Base-by-base conservation (phyloP, 2,888 invertebrate species). In the Pediacus dermestoides region DNA sequence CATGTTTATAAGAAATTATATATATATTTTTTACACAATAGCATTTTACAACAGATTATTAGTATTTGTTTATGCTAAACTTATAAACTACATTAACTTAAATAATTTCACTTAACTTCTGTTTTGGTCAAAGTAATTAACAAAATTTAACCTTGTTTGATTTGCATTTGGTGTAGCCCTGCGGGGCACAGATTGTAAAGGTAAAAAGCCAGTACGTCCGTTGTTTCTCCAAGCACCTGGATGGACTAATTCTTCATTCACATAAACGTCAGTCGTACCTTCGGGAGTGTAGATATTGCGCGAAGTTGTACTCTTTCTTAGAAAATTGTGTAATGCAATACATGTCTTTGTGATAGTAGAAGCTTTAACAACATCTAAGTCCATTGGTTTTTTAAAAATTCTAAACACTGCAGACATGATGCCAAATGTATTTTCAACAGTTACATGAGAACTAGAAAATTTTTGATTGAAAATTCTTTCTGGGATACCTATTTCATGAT, bases 241-340 rank as follows among this genome's bases (percentile, higher is more conserved):
- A 40, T 12, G 16, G 3, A 31, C 18, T 31, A 31, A 11, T 16
- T 16, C 16, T 18, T 13, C 54, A 31, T 45, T 37, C 21, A 26
- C 38, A 42, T 48, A 50, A 22, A 16, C 31, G 34, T 56, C 53
- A 37, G 54, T 45, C 26, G 44, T 42, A 26, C 52, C 55, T 21
- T 38, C 35, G 13, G 56, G 55, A 16, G 40, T 41, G 34, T 58
- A 58, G 6, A 35, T 36, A 27, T 38, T 14, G 30, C 33, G 10
- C 23, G 46, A 50, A 12, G 37, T 23, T 16, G 32, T 30, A 37
- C 45, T 53, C 38, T 46, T 44, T 28, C 53, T 34, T 18, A 56
- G 30, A 39, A 48, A 56, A 42, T 56, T 57, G 28, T 58, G 57
- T 10, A 56, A 31, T 26, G 37, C 39, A 13, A 46, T 30, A 21